Base-by-base conservation (phyloP, 1,140 invertebrate species). In the Lanistes nyassanus region DNA sequence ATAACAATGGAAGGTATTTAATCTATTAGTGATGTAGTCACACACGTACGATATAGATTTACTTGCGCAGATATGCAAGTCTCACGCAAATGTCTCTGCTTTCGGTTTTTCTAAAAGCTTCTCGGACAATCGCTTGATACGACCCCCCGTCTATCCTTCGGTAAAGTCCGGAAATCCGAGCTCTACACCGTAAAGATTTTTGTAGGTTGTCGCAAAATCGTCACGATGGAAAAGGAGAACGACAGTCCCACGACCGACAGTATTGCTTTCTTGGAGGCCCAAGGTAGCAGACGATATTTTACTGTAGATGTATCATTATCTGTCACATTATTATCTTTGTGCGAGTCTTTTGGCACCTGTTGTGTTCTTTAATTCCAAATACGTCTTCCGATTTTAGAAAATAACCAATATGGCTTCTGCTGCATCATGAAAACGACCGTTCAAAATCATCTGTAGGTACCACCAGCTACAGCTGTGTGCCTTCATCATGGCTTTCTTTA, bases 131-230 rank as follows among this genome's bases (percentile, higher is more conserved):
- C 19, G 23, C 29, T 55, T 19, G 23, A n/a, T 29, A 62, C 37
- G 26, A 39, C 7, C 11, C 36, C 65, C 31, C 65, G 0, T 42
- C 26, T 23, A 39, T 19, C 39, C 19, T 56, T 65, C 80, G 77
- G 70, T 66, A 69, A 74, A 34, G 68, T n/a, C 51, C 77, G 77
- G 69, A 72, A 31, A 71, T 53, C 29, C 53, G 60, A 76, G 77
- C 42, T 9, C 42, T 21, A 74, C 62, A 56, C 11, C 68, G 37
- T 34, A 58, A 73, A 29, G 51, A 64, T 47, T n/a, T 47, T 75
- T 79, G 56, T 36, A 26, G 74, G 76, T 82, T 82, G 81, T 81
- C 82, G 82, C 81, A 83, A 82, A 81, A 76, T 55, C 62, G 34
- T 42, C 69, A 79, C 76, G 81, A 82, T 83, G 70, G 70, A 72